phyloP scores from a whole-genome alignment of 2,113 vertebrate species.

The Zapornia atra region DNA sequence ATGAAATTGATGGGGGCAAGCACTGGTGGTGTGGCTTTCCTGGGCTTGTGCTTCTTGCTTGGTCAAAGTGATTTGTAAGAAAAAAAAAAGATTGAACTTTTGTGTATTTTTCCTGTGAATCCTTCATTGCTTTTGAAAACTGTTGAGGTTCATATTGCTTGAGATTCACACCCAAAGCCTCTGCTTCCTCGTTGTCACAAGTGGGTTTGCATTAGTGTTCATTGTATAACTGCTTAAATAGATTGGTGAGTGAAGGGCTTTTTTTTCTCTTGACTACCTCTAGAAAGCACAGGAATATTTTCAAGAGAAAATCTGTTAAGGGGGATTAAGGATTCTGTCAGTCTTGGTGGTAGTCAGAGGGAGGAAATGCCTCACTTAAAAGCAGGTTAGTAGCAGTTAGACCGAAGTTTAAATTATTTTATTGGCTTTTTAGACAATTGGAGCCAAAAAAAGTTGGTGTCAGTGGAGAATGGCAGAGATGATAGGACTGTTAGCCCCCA shows the following conservation, averaged over 20 bases:
- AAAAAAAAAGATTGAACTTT: neutral
- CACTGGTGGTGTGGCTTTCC: neutral
- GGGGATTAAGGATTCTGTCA: neutral
- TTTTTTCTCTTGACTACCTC: neutral
- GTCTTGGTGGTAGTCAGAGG: neutral
- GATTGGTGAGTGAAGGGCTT: neutral
- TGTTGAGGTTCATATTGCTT: neutral
- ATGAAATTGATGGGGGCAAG: neutral
- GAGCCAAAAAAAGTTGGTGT: neutral
- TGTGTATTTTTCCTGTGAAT: neutral
- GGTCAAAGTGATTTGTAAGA: neutral
- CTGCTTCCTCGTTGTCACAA: neutral
- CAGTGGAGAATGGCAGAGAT: neutral
- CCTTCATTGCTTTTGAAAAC: neutral
- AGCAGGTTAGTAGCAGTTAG: neutral
- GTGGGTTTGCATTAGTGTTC: neutral
- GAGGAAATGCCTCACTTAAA: neutral
- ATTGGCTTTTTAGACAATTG: neutral
- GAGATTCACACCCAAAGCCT: conserved; percentile 3
- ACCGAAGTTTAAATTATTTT: neutral
- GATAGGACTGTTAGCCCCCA: neutral
- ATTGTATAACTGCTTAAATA: neutral
- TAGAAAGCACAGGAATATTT: neutral
- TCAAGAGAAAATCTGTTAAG: neutral
- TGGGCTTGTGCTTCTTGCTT: neutral